These are phyloP conservation scores for Pteropus alecto DNA, from an alignment of 2,113 vertebrate species.

Conservation along the genomic window DNA sequence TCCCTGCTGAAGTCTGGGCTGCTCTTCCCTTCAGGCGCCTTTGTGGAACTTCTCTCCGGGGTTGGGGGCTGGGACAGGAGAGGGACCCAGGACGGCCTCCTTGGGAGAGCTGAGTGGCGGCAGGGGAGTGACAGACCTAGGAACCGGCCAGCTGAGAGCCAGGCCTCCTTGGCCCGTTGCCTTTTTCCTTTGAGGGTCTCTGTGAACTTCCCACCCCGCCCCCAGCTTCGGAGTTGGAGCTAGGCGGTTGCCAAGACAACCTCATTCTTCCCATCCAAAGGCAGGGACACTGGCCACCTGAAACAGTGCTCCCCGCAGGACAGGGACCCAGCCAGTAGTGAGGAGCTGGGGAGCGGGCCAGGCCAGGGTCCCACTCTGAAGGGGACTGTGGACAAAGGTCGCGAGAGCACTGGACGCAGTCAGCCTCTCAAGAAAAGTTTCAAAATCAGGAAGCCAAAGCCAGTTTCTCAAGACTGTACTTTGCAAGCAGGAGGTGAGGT, in stretches of 20 bases:
- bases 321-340: not conserved
- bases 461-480: not conserved
- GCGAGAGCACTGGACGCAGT: not conserved
- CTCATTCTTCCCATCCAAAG: not conserved
- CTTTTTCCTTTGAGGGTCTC: not conserved
- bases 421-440: not conserved
- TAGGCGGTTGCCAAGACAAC: not conserved
- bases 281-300: not conserved
- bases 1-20: fast-evolving
- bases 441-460: not conserved
- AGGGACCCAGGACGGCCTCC: fast-evolving
- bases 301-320: not conserved
- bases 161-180: not conserved
- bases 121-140: not conserved
- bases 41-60: not conserved
- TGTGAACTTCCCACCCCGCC: not conserved
- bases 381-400: not conserved
- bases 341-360: not conserved
- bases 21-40: fast-evolving
- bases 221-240: not conserved
- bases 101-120: fast-evolving
- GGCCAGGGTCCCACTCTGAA: fast-evolving
- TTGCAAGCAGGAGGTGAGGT: not conserved
- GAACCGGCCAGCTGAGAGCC: no score
- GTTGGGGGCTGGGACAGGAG: fast-evolving